Percentiles rank a stretch among this genome's conserved stretches.
Conservation (phyloP, 2,888 invertebrate genomes). For the Amorpha juglandis region DNA sequence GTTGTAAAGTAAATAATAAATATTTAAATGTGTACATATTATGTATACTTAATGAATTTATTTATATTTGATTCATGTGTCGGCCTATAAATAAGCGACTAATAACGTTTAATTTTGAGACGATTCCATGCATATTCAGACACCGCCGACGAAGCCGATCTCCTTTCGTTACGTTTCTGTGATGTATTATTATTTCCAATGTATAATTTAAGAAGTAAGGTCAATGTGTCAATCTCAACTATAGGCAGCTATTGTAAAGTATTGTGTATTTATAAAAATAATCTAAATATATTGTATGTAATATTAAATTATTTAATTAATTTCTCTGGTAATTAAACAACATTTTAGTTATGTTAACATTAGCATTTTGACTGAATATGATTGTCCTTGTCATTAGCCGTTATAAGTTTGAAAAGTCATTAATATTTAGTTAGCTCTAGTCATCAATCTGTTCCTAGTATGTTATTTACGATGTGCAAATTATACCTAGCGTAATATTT, state of each 20-base stretch:
- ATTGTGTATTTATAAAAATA: slow-evolving; percentile 46
- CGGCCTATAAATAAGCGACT: slow-evolving; percentile 68
- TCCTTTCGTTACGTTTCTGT: slow-evolving; percentile 32
- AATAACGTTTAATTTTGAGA: slow-evolving; percentile 42
- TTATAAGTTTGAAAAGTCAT: slow-evolving; percentile 59
- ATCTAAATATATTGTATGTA: slow-evolving; percentile 30
- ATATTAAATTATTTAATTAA: slow-evolving; percentile 34
- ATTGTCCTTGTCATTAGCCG: slow-evolving; percentile 62
- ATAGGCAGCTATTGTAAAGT: slow-evolving; percentile 76
- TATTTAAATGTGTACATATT: slow-evolving; percentile 67
- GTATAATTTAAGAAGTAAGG: slow-evolving; percentile 46
- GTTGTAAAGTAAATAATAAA: slow-evolving; percentile 71
- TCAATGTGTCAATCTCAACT: slow-evolving; percentile 59
- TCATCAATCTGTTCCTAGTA: slow-evolving; percentile 46
- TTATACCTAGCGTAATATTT: slow-evolving; percentile 26
- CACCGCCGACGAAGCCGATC: slow-evolving; percentile 24
- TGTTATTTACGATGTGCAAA: slow-evolving; percentile 33
- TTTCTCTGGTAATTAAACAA: slow-evolving; percentile 38
- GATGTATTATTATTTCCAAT: slow-evolving; percentile 43
- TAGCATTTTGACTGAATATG: slow-evolving; percentile 65
- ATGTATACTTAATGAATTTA: slow-evolving; percentile 63
- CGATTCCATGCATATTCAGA: slow-evolving; percentile 26
- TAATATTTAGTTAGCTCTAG: slow-evolving; percentile 36
- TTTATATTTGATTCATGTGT: slow-evolving; percentile 61
- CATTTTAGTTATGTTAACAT: slow-evolving; percentile 46